A percentile compares a stretch with the other conserved stretches of the same genome.
Conservation (phyloP, 1,140 invertebrate species). For the Lucilia cuprina region DNA sequence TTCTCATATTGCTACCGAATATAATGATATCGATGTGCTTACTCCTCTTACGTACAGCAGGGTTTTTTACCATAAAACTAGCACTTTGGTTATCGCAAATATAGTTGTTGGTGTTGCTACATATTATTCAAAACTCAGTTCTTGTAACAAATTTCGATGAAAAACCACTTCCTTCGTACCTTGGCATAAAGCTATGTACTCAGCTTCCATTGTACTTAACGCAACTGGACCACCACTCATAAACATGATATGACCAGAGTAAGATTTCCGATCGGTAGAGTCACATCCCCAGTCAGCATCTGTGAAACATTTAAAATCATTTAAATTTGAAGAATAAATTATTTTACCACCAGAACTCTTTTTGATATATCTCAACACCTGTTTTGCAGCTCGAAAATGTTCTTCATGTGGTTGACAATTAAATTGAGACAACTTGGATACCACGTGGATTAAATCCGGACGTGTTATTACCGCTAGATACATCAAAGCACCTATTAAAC, state of each 20-base stretch:
- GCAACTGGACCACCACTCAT: conserved; percentile 36
- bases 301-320: too few species aligned
- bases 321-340: not conserved
- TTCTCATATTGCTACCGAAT: not conserved
- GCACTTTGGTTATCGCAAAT: not conserved
- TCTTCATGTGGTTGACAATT: conserved; percentile 29
- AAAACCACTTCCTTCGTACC: not conserved
- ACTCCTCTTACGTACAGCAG: conserved; percentile 7
- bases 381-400: conserved; percentile 37
- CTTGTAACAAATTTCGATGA: not conserved
- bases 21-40: conserved; percentile 36
- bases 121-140: not conserved
- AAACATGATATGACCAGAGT: not conserved
- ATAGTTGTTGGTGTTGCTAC: not conserved
- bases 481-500: conserved; percentile 57
- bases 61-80: conserved; percentile 24
- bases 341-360: conserved; percentile 3
- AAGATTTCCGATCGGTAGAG: not conserved
- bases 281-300: conserved; percentile 55
- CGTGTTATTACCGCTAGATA: conserved; percentile 56
- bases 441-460: conserved; percentile 59
- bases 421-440: conserved; percentile 41
- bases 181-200: not conserved
- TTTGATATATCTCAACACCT: conserved; percentile 39
- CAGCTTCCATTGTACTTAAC: conserved; percentile 59